Base-by-base conservation (phyloP, 2,888 invertebrate genomes). In the Eilema depressum region DNA sequence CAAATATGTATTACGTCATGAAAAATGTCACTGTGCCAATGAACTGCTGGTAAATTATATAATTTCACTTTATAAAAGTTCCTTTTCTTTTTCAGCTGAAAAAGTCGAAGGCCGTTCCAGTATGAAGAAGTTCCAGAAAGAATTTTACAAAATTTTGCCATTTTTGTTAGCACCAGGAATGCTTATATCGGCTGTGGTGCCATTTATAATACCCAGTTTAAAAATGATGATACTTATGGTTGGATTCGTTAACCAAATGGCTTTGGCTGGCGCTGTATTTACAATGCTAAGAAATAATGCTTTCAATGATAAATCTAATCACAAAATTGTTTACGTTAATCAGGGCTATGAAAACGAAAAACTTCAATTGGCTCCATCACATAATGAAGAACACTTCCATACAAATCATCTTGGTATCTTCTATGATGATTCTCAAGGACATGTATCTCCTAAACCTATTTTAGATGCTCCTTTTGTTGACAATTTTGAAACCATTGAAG, bases 201-300 rank as follows among this genome's bases (percentile, higher is more conserved):
- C 97, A 0, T 97, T 97, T 87, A 87, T 97, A 25, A 87, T 97
- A 83, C 97, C 97, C 0, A 96, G 96, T 0, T 85, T 97, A 23
- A 97, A 97, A 86, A 95, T 97, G 95, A 96, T 96, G 86, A 96
- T 96, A 0, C 90, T 97, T 41, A 93, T 95, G 63, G 96, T 96
- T 0, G 96, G 96, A 0, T 93, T 97, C 87, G 89, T 97, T 63
- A 97, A 97, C 87, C 96, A 97, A 79, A 96, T 97, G 93, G 97
- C 97, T 0, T 94, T 97, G 57, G 92, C 95, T 33, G 96, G 97
- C 0, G 96, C 97, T 0, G 86, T 96, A 25, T 96, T 96, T 80
- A 94, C 96, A 5, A 84, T 96, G 8, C 88, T 96, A 3, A 91
- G 96, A 75, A 96, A 96, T 79, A 96, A 96, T 79, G 96, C 96